A percentile compares a stretch with the other conserved stretches of the same genome.
Conservation (phyloP, 1,140 invertebrate genomes). For the Fragariocoptes setiger region DNA sequence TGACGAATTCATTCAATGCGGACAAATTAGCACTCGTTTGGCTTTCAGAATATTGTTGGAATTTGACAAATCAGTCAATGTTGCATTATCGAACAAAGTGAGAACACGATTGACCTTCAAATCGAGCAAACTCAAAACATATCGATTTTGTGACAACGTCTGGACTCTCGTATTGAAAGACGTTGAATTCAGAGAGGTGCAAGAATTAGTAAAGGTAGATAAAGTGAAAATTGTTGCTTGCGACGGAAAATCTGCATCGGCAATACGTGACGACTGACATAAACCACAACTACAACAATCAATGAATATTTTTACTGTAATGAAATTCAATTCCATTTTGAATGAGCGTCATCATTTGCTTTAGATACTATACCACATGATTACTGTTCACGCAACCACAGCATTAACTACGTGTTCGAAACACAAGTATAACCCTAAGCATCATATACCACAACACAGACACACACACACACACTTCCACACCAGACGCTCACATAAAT, state of each 20-base stretch:
- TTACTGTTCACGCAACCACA: no score
- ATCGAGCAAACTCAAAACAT: constrained; percentile 62
- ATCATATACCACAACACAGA: no score
- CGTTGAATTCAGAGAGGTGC: constrained; percentile 84
- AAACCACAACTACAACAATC: no score
- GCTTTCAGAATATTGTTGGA: constrained; percentile 71
- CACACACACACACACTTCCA: no score
- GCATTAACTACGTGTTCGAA: no score
- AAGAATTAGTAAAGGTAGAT: constrained; percentile 70
- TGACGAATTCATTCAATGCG: constrained; percentile 74
- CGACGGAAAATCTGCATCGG: constrained; percentile 31
- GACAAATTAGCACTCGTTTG: constrained; percentile 66
- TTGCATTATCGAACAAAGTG: constrained; percentile 58
- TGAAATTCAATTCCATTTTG: no score
- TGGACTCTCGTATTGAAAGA: constrained; percentile 99
- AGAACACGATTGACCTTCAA: constrained; percentile 75
- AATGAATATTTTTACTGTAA: no score
- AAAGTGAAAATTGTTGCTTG: constrained; percentile 98
- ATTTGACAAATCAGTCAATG: constrained; percentile 90
- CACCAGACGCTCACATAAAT: no score
- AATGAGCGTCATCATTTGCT: no score
- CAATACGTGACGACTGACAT: no score
- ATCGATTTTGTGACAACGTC: constrained; percentile 98
- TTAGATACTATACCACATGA: no score
- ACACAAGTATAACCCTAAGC: no score